Evolutionary conservation across 2,797 vertebrate species (phyloP), one percentile per base, ranked within the genome.

Genomic region (Aplochiton taeniatus): DNA sequence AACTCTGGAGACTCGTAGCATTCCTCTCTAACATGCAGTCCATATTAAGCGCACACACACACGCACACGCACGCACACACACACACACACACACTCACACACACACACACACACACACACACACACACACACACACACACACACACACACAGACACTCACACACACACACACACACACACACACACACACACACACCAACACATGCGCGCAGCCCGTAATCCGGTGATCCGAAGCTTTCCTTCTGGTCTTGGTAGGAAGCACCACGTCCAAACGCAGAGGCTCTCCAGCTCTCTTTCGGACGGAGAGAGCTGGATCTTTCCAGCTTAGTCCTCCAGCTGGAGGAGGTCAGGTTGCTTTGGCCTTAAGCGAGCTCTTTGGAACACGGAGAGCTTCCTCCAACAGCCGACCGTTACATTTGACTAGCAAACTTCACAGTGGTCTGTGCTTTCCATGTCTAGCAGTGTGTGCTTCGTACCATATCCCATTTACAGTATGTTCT

Each of bases 1-100:
- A 88, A 87, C 85, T 89, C 86, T 55, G 47, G 86, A 90, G 89
- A 88, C 88, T 88, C 83, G 88, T 89, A 91, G 86, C 88, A 90
- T 90, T 90, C 83, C 76, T 76, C 84, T 88, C 84, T 88, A 89
- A 90, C 89, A 91, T 90, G 87, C 83, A 75, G 83, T 88, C 88
- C 84, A 77, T 89, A 85, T 85, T 87, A 89, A 91, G 84, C 88
- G 70, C 79, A 73, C 88, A 81, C 76, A 79, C 79, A 68, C 78
- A 12, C 17, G 12, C 4, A 31, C 11, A 78, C 66, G 63, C 77
- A 70, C 73, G 72, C 73, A 65, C 73, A 66, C 61, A 49, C 41
- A 45, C 46, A 43, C 20, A 11, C 31, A 20, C 43, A 11, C 52
- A 45, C 56, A 66, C 66, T 41, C 78, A 55, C 68, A 12, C 54